Evolutionary conservation across 2,113 vertebrate species (phyloP).

Genomic region (Thymallus thymallus): DNA sequence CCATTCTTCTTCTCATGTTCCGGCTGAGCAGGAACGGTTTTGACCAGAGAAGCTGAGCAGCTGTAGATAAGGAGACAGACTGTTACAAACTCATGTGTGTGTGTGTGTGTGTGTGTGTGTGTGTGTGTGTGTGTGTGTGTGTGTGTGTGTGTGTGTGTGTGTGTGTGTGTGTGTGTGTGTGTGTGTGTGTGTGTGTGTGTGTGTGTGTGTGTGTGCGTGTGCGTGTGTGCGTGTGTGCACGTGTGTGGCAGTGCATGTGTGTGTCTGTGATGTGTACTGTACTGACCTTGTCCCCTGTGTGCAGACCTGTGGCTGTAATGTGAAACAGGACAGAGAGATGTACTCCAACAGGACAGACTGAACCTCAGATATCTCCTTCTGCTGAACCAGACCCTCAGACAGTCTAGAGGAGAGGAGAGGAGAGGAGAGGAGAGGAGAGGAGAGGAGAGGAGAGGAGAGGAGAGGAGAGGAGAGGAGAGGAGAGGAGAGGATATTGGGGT

Average conservation of each 20-base stretch:
- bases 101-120: not conserved
- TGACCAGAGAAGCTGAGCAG: constrained; percentile 36
- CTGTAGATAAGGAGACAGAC: constrained; percentile 31
- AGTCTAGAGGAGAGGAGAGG: constrained; percentile 28
- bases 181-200: not conserved
- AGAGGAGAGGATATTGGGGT: not conserved
- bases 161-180: not conserved
- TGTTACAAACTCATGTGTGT: not conserved
- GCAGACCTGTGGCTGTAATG: constrained; percentile 48
- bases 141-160: not conserved
- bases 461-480: not conserved
- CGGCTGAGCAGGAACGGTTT: constrained; percentile 30
- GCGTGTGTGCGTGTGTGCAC: not conserved
- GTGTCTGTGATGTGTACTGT: not conserved
- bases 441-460: not conserved
- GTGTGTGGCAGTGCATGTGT: constrained; percentile 8
- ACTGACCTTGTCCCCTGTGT: constrained; percentile 47
- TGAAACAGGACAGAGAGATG: constrained; percentile 68
- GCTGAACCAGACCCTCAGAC: constrained; percentile 60
- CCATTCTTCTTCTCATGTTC: constrained; percentile 14
- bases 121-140: not conserved
- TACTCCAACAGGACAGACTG: constrained; percentile 58
- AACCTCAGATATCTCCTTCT: constrained; percentile 44
- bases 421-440: not conserved
- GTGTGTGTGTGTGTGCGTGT: not conserved